phyloP scores from a whole-genome alignment of 2,113 vertebrate species.

The Ciconia boyciana region DNA sequence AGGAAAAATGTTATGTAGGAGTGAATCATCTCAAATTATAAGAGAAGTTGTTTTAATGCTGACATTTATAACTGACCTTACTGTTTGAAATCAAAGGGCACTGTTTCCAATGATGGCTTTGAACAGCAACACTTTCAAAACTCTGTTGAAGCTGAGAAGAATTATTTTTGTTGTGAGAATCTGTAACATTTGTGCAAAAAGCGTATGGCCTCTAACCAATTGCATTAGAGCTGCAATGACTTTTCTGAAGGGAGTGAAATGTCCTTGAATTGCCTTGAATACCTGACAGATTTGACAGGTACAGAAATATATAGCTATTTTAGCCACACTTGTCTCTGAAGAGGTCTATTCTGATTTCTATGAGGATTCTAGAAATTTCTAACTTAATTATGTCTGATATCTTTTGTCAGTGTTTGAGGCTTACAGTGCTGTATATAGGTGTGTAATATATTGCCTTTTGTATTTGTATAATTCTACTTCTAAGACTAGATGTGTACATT shows the following conservation, averaged over 20 bases:
- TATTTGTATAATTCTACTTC: conserved; percentile 20
- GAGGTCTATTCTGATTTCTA: neutral
- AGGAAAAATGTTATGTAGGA: neutral
- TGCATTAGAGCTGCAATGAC: neutral
- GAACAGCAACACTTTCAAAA: neutral
- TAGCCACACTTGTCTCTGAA: neutral
- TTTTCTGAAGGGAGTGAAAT: neutral
- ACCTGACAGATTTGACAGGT: neutral
- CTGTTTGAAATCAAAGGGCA: neutral
- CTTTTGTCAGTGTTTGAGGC: conserved; percentile 17
- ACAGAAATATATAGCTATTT: neutral
- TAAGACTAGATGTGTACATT: conserved; percentile 3
- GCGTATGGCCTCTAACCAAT: neutral
- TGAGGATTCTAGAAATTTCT: conserved; percentile 38
- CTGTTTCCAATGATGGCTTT: neutral
- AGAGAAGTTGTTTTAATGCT: neutral
- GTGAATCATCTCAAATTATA: neutral
- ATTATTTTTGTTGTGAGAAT: neutral
- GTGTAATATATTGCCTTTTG: conserved; percentile 37
- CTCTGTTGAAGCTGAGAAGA: neutral
- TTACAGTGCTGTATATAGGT: conserved; percentile 32
- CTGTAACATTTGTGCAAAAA: neutral
- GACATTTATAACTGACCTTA: neutral
- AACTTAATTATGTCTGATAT: neutral
- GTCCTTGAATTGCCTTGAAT: neutral